phyloP scores from a whole-genome alignment of 2,113 vertebrate genomes.

The Otis tarda region DNA sequence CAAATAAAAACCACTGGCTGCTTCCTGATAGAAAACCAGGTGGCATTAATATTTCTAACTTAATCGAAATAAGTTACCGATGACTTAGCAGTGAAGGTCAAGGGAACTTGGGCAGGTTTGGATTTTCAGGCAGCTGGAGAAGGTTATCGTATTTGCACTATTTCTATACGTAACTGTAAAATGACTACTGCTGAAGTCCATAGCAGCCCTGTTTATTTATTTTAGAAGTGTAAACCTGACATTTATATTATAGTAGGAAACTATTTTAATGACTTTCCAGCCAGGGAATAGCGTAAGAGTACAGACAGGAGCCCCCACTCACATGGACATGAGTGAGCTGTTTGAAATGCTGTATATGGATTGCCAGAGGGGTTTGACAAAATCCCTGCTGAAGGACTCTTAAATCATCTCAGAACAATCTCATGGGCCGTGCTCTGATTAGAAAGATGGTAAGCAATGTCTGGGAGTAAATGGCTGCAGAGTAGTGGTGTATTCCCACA shows the following conservation, averaged over 20 bases:
- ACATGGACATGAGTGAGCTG: not conserved
- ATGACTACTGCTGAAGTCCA: constrained; percentile 1
- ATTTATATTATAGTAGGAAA: not conserved
- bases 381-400: not conserved
- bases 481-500: not conserved
- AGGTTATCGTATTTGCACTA: constrained; percentile 60
- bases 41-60: constrained; percentile 39
- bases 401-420: not conserved
- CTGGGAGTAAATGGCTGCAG: not conserved
- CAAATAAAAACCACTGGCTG: not conserved
- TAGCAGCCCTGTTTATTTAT: constrained; percentile 5
- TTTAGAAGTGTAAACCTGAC: constrained; percentile 46
- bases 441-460: not conserved
- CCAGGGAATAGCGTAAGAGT: not conserved
- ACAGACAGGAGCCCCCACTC: not conserved
- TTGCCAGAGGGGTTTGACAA: not conserved
- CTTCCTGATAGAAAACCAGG: not conserved
- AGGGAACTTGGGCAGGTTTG: constrained; percentile 8
- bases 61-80: not conserved
- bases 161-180: constrained; percentile 15
- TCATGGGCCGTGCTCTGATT: not conserved
- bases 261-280: constrained; percentile 8
- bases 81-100: constrained; percentile 10
- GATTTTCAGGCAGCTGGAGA: constrained; percentile 50
- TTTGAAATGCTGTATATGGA: not conserved